phyloP scores from a whole-genome alignment of 2,113 vertebrate genomes.

The Pedionomus torquatus region DNA sequence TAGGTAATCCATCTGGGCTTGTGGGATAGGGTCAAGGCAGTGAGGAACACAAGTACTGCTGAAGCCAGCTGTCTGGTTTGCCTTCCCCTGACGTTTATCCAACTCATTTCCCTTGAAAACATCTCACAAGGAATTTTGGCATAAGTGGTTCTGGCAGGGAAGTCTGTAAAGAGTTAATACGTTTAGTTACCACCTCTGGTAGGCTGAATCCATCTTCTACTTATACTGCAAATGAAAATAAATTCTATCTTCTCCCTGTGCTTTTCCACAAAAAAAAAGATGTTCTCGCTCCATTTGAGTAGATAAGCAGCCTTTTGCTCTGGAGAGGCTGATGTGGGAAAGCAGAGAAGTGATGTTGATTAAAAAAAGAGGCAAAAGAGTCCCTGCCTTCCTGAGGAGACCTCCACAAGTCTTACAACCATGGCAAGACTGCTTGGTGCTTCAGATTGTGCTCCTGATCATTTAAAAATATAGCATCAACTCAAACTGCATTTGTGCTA shows the following conservation, averaged over 20 bases:
- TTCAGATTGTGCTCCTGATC: neutral
- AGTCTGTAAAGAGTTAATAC: neutral
- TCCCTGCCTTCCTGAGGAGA: neutral
- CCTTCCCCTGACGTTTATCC: neutral
- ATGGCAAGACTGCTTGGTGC: neutral
- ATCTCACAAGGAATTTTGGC: neutral
- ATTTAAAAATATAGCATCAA: neutral
- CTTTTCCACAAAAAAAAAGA: neutral
- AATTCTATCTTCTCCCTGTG: neutral
- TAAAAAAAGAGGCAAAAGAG: neutral
- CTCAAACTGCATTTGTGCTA: neutral
- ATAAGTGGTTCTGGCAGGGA: neutral
- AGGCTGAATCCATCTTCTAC: neutral
- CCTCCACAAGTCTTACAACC: neutral
- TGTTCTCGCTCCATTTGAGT: neutral
- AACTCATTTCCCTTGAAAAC: neutral
- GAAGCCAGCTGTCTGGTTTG: neutral
- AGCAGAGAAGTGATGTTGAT: neutral
- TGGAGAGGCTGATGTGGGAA: neutral
- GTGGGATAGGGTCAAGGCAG: neutral
- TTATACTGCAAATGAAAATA: neutral
- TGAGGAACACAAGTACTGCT: neutral
- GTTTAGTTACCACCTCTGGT: neutral
- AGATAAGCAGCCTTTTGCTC: constrained; percentile 9
- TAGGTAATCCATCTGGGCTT: neutral